phyloP scores from a whole-genome alignment of 1,140 invertebrate species.

The Drosophila saltans region DNA sequence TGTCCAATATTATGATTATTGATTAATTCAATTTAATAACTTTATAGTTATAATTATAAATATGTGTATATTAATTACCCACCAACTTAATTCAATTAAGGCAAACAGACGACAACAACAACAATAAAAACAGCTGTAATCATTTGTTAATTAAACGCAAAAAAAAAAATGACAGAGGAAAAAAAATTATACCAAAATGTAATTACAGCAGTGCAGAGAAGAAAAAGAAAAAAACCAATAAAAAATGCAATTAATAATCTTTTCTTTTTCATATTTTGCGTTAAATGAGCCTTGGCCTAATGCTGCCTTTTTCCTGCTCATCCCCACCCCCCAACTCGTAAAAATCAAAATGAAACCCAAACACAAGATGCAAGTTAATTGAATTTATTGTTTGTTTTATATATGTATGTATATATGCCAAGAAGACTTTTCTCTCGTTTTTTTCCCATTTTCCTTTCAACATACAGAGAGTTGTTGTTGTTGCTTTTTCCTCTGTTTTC shows the following conservation, averaged over 20 bases:
- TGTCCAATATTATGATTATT: background rate
- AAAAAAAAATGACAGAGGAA: background rate
- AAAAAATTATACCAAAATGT: background rate
- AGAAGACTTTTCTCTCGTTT: slow-evolving; percentile 28
- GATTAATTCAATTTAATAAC: slow-evolving; percentile 1
- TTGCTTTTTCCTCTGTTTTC: background rate
- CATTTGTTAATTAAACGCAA: slow-evolving; percentile 2
- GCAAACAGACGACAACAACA: background rate
- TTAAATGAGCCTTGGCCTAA: slow-evolving; percentile 4
- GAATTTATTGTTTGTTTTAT: slow-evolving; percentile 55
- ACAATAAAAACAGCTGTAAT: background rate
- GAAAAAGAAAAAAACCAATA: background rate
- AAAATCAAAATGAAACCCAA: slow-evolving; percentile 32
- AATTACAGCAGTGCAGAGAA: slow-evolving; percentile 1
- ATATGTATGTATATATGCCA: slow-evolving; percentile 11
- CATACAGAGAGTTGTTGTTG: background rate
- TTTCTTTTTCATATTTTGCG: slow-evolving; percentile 41
- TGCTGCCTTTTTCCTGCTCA: slow-evolving; percentile 35
- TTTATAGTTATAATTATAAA: background rate
- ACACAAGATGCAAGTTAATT: slow-evolving; percentile 49
- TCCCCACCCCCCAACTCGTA: slow-evolving; percentile 27
- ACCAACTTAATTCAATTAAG: background rate
- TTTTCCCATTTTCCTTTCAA: slow-evolving; percentile 23
- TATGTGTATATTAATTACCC: background rate
- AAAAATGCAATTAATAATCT: slow-evolving; percentile 34